Percentiles rank a stretch among this genome's conserved stretches.
Conservation (phyloP, 2,888 invertebrate genomes). For the Chymomyza caudatula region DNA sequence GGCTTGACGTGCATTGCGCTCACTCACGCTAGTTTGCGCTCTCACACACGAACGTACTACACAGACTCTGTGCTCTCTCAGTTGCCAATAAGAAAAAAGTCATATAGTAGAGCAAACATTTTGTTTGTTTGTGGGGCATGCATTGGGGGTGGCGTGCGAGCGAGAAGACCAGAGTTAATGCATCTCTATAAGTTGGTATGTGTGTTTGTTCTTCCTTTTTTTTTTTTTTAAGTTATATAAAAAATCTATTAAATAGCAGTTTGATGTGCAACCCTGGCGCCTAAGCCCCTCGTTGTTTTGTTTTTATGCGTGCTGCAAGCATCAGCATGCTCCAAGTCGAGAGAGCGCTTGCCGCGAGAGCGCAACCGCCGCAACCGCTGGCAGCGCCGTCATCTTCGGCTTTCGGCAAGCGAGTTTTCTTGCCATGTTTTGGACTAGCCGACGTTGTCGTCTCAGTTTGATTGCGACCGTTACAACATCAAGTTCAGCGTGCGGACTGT, state of each 20-base stretch:
- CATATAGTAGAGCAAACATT: conserved; percentile 28
- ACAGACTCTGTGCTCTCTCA: background rate
- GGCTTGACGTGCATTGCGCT: conserved; percentile 6
- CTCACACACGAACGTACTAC: too few relatives aligned
- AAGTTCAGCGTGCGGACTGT: conserved; percentile 52
- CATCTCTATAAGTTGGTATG: background rate
- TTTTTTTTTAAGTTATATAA: too few relatives aligned
- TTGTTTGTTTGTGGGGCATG: conserved; percentile 19
- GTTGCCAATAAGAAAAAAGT: background rate
- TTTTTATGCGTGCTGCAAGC: background rate
- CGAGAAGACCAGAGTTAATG: background rate
- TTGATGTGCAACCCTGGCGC: conserved; percentile 1
- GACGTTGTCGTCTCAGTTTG: conserved; percentile 61
- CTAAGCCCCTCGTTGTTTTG: background rate
- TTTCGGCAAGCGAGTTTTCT: conserved; percentile 32
- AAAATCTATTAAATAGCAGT: background rate
- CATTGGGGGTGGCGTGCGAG: conserved; percentile 29
- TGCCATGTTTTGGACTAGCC: conserved; percentile 14
- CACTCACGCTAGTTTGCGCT: conserved; percentile 7
- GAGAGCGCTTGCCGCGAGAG: background rate
- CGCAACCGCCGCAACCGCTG: conserved; percentile 8
- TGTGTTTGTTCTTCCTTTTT: background rate
- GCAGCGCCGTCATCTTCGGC: conserved; percentile 15
- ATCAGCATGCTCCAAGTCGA: background rate
- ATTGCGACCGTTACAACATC: conserved; percentile 73